A percentile compares a stretch with the other conserved stretches of the same genome.
Conservation (phyloP, 2,797 vertebrate genomes). For the Hybognathus amarus region DNA sequence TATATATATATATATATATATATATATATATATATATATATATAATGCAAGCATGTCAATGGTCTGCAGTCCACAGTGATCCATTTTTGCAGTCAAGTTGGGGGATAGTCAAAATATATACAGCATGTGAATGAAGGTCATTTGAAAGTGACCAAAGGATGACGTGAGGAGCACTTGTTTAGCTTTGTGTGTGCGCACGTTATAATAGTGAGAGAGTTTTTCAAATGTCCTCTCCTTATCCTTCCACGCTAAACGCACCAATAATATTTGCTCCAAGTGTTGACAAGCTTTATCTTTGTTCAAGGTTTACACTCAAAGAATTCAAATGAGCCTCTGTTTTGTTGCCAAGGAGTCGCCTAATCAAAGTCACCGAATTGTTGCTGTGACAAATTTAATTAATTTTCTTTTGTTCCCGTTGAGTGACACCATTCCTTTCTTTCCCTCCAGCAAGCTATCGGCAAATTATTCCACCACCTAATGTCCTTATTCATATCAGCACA, state of each 20-base stretch:
- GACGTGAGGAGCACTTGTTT: background rate
- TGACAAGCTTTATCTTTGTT: conserved; percentile 62
- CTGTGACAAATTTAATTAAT: conserved; percentile 80
- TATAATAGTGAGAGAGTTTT: background rate
- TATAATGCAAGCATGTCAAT: background rate
- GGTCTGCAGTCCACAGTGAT: background rate
- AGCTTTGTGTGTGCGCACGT: background rate
- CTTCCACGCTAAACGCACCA: conserved; percentile 46
- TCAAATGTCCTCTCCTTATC: conserved; percentile 39
- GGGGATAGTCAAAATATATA: background rate
- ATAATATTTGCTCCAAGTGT: conserved; percentile 61
- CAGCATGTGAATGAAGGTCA: conserved; percentile 6
- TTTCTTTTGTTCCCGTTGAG: conserved; percentile 75
- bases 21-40: too few species aligned
- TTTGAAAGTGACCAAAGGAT: conserved; percentile 16
- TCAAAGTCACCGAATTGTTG: conserved; percentile 76
- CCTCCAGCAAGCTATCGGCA: conserved; percentile 71
- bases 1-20: too few species aligned
- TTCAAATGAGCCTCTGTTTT: conserved; percentile 68
- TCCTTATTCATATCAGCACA: conserved; percentile 72
- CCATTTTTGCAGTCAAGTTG: background rate
- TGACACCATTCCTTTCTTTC: conserved; percentile 79
- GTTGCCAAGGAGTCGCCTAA: conserved; percentile 73
- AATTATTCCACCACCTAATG: conserved; percentile 76
- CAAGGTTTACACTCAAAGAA: conserved; percentile 67